Evolutionary conservation across 2,113 vertebrate genomes (phyloP).

Genomic region (Seriola rivoliana): DNA sequence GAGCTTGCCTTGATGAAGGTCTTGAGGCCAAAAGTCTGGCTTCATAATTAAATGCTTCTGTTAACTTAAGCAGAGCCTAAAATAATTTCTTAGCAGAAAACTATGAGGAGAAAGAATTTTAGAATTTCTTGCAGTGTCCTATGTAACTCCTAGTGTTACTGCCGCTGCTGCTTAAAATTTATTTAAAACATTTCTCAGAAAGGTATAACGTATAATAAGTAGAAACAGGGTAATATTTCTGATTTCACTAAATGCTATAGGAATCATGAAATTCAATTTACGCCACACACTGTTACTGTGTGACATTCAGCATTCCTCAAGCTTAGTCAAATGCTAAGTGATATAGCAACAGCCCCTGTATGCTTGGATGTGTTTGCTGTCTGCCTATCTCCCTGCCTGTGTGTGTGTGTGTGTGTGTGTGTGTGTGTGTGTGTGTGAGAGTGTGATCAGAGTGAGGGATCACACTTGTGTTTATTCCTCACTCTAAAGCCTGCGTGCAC

Average conservation of each 20-base stretch:
- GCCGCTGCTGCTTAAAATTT: background rate
- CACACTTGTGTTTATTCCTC: slow-evolving; percentile 2
- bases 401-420: background rate
- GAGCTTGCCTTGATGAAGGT: background rate
- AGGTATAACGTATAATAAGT: no score
- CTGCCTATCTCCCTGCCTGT: background rate
- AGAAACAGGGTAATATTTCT: no score
- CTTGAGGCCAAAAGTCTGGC: background rate
- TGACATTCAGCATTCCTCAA: no score
- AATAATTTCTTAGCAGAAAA: background rate
- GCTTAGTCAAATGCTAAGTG: slow-evolving; percentile 33
- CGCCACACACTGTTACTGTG: no score
- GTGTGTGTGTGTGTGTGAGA: background rate
- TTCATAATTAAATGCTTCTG: background rate
- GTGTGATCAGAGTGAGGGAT: background rate
- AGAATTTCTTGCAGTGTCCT: no score
- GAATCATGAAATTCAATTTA: no score
- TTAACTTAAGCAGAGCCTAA: background rate
- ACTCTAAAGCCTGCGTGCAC: slow-evolving; percentile 9
- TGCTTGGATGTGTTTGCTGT: background rate
- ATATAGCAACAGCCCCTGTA: slow-evolving; percentile 11
- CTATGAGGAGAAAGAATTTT: no score
- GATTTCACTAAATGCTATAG: background rate
- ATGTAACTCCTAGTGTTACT: no score
- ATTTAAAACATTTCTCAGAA: background rate